Conservation (phyloP, 2,888 invertebrate species). For the Sicus ferrugineus region DNA sequence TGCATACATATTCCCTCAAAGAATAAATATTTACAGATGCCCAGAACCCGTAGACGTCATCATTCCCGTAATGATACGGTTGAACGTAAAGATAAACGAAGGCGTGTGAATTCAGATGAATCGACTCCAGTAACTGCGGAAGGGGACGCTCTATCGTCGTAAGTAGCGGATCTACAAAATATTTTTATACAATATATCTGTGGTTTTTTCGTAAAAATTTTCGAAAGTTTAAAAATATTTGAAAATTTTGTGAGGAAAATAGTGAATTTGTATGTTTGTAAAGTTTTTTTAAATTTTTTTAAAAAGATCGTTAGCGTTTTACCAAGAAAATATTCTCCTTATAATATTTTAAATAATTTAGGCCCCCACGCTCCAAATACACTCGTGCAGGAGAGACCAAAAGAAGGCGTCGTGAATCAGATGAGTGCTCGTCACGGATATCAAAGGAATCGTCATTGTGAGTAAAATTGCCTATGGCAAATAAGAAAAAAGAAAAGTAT, state of each 20-base stretch:
- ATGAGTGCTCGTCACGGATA: conserved; percentile 66
- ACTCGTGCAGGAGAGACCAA: conserved; percentile 57
- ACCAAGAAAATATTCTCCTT: no score
- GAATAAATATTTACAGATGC: conserved; percentile 74
- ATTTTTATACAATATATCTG: no score
- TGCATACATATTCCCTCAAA: neutral
- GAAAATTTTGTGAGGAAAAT: neutral
- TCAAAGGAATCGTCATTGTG: conserved; percentile 62
- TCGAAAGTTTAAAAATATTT: neutral
- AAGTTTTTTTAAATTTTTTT: neutral
- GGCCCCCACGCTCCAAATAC: conserved; percentile 54
- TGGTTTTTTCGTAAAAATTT: no score
- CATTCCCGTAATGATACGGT: conserved; percentile 73
- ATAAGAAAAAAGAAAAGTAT: neutral
- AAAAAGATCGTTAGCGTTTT: conserved; percentile 46
- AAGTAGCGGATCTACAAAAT: no score
- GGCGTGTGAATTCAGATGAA: conserved; percentile 74
- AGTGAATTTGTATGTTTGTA: conserved; percentile 32
- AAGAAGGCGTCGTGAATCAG: conserved; percentile 73
- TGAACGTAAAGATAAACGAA: conserved; percentile 69
- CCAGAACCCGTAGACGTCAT: conserved; percentile 82
- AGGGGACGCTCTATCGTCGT: conserved; percentile 59
- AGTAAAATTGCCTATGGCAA: conserved; percentile 51
- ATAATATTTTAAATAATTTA: neutral
- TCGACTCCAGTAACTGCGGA: conserved; percentile 50